A percentile compares a stretch with the other conserved stretches of the same genome.
These are phyloP conservation scores for Melopsittacus undulatus DNA, from an alignment of 2,797 vertebrate species.

Conservation along the genomic window DNA sequence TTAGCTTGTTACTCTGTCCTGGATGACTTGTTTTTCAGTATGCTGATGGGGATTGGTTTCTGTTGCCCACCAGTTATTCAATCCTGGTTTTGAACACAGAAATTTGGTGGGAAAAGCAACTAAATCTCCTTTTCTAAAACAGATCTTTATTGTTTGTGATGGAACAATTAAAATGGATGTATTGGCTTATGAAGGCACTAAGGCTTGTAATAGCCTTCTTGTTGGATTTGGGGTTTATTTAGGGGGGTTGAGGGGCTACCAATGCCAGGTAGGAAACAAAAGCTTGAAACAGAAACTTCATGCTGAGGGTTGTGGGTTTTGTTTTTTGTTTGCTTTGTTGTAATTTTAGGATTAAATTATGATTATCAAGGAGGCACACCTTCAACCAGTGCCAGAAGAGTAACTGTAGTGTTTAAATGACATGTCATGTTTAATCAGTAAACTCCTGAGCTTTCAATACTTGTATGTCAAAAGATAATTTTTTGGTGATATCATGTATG, in stretches of 20 bases:
- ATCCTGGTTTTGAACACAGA: slow-evolving; percentile 55
- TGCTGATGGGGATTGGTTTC: slow-evolving; percentile 39
- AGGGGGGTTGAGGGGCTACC: background rate
- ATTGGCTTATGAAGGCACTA: slow-evolving; percentile 44
- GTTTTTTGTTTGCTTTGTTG: background rate
- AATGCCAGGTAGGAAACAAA: slow-evolving; percentile 4
- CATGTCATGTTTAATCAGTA: background rate
- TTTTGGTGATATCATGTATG: background rate
- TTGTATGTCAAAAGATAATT: background rate
- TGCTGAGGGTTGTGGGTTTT: background rate
- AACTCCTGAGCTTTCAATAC: background rate
- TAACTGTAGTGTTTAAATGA: background rate
- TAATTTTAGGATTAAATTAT: background rate
- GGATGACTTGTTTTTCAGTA: slow-evolving; percentile 66
- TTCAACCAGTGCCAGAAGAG: background rate
- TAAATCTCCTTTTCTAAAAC: slow-evolving; percentile 34
- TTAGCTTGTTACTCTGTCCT: slow-evolving; percentile 52
- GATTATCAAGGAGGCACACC: background rate
- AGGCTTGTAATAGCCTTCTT: slow-evolving; percentile 40
- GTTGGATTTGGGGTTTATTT: background rate
- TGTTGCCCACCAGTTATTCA: slow-evolving; percentile 51
- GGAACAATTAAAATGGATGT: background rate
- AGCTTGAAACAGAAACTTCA: slow-evolving; percentile 13
- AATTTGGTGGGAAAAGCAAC: slow-evolving; percentile 51
- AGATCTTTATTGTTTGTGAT: slow-evolving; percentile 9